Base-by-base conservation (phyloP, 1,140 invertebrate species). In the Aradophagus sp. region DNA sequence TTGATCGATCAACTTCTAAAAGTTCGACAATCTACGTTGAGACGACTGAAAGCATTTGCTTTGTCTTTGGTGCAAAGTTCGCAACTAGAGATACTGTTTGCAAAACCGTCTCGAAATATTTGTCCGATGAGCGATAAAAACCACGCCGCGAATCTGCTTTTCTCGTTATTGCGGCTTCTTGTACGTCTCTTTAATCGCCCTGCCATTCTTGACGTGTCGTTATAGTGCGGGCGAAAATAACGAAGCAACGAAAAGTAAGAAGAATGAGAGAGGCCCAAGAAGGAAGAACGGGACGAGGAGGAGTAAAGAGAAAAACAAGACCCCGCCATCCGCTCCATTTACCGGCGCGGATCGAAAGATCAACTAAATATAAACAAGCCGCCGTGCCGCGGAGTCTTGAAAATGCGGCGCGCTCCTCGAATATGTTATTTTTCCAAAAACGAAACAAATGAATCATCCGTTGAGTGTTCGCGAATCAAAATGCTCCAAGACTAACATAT, bases 291-390 rank as follows among this genome's bases (percentile, higher is more conserved):
- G 59, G 39, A 48, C 50, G 61, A 56, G 39, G 38, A 66, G 36
- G 45, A 71, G 35, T 62, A 73, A 66, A 66, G 26, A 23, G 11
- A 53, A 53, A 59, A 58, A 42, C 47, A 31, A 53, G 44, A 13
- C 34, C 29, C 19, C 61, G 45, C 36, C 72, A 77, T 78, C 68
- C 76, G 75, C 73, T 75, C 68, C 75, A 75, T 80, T 79, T 80
- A 77, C 72, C 53, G 67, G 34, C 50, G 23, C 36, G 70, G 76
- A 82, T 82, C 80, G 78, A 76, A 76, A 82, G 79, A 82, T 78
- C 77, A 76, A 80, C 80, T 82, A 82, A 76, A 82, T 82, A 82
- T 81, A 82, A 80, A 80, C 70, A 67, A 65, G 61, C 11, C 38
- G 44, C 34, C 47, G 34, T 58, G 47, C 27, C 23, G 31, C 23